A percentile compares a stretch with the other conserved stretches of the same genome.
Evolutionary conservation across 2,888 invertebrate genomes (phyloP).

Genomic region (Orgyia antiqua): DNA sequence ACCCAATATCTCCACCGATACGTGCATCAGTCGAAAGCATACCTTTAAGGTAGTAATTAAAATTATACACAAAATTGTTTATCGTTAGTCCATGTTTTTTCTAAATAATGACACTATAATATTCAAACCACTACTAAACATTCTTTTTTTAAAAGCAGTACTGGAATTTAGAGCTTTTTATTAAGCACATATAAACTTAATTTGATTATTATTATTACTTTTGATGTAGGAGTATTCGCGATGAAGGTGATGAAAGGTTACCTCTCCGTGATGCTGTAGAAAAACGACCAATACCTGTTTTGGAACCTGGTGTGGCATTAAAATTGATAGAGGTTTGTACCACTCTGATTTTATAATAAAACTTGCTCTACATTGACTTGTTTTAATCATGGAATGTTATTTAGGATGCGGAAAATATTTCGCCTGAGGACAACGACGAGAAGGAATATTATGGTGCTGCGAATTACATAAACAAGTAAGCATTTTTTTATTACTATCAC

Average conservation of each 20-base stretch:
- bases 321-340: slow-evolving; percentile 45
- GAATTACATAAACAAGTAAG: slow-evolving; percentile 62
- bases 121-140: not conserved
- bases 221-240: slow-evolving; percentile 48
- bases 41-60: slow-evolving; percentile 72
- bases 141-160: too few species aligned
- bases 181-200: too few species aligned
- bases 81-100: slow-evolving; percentile 6
- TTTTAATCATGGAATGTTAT: slow-evolving; percentile 1
- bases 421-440: slow-evolving; percentile 19
- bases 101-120: not conserved
- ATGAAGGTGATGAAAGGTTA: slow-evolving; percentile 65
- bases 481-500: not conserved
- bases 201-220: too few species aligned
- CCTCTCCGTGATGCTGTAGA: slow-evolving; percentile 86
- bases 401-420: slow-evolving; percentile 44
- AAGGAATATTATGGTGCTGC: slow-evolving; percentile 67
- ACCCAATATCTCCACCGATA: slow-evolving; percentile 75
- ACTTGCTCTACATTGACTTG: not conserved
- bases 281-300: slow-evolving; percentile 66
- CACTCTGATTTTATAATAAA: not conserved
- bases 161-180: too few species aligned
- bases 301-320: slow-evolving; percentile 41
- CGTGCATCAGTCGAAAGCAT: slow-evolving; percentile 87
- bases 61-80: slow-evolving; percentile 7